Base-by-base conservation (phyloP, 2,888 invertebrate species). In the Cybosia mesomella region DNA sequence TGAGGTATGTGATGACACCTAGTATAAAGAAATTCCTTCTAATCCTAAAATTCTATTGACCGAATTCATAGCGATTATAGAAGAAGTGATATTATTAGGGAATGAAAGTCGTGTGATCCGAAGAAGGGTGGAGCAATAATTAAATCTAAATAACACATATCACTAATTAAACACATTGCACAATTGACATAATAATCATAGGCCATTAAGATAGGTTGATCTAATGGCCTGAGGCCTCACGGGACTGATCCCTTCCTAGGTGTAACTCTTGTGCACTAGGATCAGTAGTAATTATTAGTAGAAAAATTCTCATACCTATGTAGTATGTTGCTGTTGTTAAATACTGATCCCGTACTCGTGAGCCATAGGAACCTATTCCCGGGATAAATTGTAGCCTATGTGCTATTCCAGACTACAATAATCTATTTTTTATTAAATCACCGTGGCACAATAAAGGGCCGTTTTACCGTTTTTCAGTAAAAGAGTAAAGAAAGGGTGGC, bases 21-120 rank as follows among this genome's bases (percentile, higher is more conserved):
- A 77, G 65, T 62, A 72, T 75, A 72, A 81, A 75, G 64, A 65
- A 70, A 72, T 58, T 66, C 64, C 76, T 82, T 83, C 75, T 80
- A 80, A 90, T 90, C 89, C 87, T 86, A 84, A 83, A 88, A 83
- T 90, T 90, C 89, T 84, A 58, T 83, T 58, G 63, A 83, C 75
- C 68, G 90, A 90, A 89, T 88, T 89, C 72, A 82, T 84, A 86
- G 86, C 74, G 89, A 89, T 89, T 82, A 73, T 82, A 77, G 68
- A 74, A 66, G 82, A 80, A 83, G 79, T 58, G 72, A 79, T 73
- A 67, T 34, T 36, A 11, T 60, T 54, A 66, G 54, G 22, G 22
- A 49, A 13, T 58, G 22, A n/a, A 49, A 54, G 36, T 60, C 53
- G 21, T 49, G 32, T 53, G 32, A 65, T 15, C 22, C 13, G 22